Percentiles rank a stretch among this genome's conserved stretches.
Evolutionary conservation across 2,113 vertebrate genomes (phyloP).

Genomic region (Solenodon paradoxus): DNA sequence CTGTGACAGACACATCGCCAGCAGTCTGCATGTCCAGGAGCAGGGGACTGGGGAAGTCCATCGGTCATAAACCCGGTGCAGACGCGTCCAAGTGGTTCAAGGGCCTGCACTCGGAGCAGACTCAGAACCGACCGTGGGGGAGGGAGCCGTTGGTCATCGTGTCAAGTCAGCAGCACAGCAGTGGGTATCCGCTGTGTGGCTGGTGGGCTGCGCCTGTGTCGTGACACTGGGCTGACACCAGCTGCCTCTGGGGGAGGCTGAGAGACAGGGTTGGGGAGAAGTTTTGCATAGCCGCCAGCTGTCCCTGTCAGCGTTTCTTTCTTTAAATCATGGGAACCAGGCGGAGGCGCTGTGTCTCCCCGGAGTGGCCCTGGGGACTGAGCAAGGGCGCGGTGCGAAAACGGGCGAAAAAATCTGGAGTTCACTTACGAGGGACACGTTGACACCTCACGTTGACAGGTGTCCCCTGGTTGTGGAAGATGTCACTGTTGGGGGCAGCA

Average conservation of each 20-base stretch:
- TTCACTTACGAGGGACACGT: rapidly evolving
- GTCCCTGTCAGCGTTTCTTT: not conserved
- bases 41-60: not conserved
- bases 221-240: not conserved
- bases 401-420: not conserved
- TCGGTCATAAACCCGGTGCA: rapidly evolving
- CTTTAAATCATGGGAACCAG: not conserved
- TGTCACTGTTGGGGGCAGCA: rapidly evolving
- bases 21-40: not conserved
- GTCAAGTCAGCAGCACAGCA: no score
- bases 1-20: not conserved
- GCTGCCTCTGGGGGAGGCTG: not conserved
- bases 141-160: not conserved
- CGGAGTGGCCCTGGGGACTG: not conserved
- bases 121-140: not conserved
- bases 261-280: not conserved
- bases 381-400: not conserved
- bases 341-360: not conserved
- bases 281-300: not conserved
- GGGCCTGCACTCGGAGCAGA: no score
- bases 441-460: not conserved
- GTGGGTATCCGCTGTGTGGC: no score
- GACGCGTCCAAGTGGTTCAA: no score
- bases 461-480: not conserved
- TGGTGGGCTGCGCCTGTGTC: no score